phyloP scores from a whole-genome alignment of 92 coral and sea anemone genomes.

The Actinernus sp. region DNA sequence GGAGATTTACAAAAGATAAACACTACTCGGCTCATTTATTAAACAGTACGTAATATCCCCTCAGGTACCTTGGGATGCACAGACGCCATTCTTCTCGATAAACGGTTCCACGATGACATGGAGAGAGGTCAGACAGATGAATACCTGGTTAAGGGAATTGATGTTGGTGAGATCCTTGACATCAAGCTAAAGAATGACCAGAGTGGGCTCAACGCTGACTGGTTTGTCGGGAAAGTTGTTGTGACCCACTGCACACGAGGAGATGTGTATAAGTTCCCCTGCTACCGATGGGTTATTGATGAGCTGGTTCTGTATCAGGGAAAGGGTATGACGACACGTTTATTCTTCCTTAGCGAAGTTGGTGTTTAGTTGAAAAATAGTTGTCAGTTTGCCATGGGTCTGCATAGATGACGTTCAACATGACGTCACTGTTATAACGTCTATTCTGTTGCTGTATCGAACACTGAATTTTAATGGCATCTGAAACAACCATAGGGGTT shows the following conservation, averaged over 20 bases:
- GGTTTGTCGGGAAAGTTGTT: constrained; percentile 72
- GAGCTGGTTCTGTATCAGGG: constrained; percentile 71
- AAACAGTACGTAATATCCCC: too few species aligned
- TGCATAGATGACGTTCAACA: too few species aligned
- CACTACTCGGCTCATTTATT: too few species aligned
- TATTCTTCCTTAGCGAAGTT: too few species aligned
- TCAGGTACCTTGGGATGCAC: constrained; percentile 86
- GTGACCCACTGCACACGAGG: constrained; percentile 30
- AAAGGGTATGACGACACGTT: constrained; percentile 43
- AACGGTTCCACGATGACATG: constrained; percentile 68
- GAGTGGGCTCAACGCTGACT: constrained; percentile 54
- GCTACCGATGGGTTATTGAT: constrained; percentile 70
- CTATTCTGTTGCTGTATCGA: too few species aligned
- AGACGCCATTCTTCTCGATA: constrained; percentile 51
- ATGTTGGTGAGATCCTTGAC: constrained; percentile 78
- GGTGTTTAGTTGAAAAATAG: too few species aligned
- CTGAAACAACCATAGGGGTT: too few species aligned
- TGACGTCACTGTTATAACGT: too few species aligned
- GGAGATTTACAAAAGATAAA: too few species aligned
- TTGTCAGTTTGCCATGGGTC: too few species aligned
- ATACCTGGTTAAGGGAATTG: constrained; percentile 67
- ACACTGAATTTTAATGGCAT: too few species aligned
- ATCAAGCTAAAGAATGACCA: constrained; percentile 67
- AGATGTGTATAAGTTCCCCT: constrained; percentile 57
- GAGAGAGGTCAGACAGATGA: constrained; percentile 62